These are phyloP conservation scores for Pygmarrhopalites habei DNA, from an alignment of 1,140 invertebrate species.

Conservation along the genomic window DNA sequence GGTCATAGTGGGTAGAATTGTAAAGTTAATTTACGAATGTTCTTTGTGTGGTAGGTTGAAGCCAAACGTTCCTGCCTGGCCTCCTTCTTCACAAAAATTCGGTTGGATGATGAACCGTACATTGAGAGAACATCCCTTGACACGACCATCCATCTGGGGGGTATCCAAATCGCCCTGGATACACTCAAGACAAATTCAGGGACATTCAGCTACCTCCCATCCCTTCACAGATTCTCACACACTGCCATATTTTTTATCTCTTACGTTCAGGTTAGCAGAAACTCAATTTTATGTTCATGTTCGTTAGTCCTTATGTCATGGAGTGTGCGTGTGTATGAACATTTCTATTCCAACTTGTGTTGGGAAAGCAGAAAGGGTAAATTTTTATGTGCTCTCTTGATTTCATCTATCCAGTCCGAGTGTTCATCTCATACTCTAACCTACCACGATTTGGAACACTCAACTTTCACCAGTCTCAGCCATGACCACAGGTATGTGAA, in stretches of 20 bases:
- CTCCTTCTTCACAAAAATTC: constrained; percentile 41
- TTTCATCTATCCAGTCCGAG: constrained; percentile 31
- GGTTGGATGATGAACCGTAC: constrained; percentile 34
- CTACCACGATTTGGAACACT: constrained; percentile 39
- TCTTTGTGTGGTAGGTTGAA: constrained; percentile 38
- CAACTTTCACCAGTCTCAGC: constrained; percentile 24
- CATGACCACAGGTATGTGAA: constrained; percentile 37
- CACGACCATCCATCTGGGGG: constrained; percentile 45
- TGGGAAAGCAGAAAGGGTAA: too few species aligned
- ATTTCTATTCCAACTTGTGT: too few species aligned
- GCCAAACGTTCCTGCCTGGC: constrained; percentile 44
- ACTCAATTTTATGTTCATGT: not conserved
- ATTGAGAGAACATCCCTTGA: constrained; percentile 41
- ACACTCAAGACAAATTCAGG: constrained; percentile 41
- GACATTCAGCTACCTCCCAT: constrained; percentile 41
- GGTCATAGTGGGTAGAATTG: too few species aligned
- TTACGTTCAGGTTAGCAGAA: constrained; percentile 42
- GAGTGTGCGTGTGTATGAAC: too few species aligned
- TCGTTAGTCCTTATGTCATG: too few species aligned
- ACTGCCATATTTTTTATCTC: constrained; percentile 46
- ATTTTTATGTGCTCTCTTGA: not conserved
- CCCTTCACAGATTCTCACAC: constrained; percentile 46
- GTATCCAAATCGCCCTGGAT: constrained; percentile 43
- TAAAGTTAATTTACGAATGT: too few species aligned
- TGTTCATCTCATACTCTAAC: constrained; percentile 33